Base-by-base conservation (phyloP, 2,888 invertebrate species). In the Lithosia quadra region DNA sequence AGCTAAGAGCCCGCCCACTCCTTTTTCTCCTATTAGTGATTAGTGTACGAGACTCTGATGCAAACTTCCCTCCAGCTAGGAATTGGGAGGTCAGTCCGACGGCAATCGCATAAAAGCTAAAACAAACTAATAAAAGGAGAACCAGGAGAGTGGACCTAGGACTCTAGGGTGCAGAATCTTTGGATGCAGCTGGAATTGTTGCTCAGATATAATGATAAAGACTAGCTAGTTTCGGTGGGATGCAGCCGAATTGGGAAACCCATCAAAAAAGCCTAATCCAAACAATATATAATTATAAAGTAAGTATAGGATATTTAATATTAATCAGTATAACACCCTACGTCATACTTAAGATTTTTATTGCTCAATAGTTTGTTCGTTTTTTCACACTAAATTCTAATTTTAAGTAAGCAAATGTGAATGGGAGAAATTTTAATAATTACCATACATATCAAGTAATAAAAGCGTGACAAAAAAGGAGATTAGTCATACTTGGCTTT, bases 361-460 rank as follows among this genome's bases (percentile, higher is more conserved):
- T n/a, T 49, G 49, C 49, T 49, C 0, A 49, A 49, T 18, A n/a
- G 49, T 49, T 49, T 49, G 2, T n/a, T 49, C 49, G 49, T 49
- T 49, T 49, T 49, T 49, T 49, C n/a, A n/a, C n/a, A 49, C 49
- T 49, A n/a, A n/a, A 49, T 43, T 43, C 43, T 43, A 43, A 43
- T 49, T 49, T 49, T n/a, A n/a, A 49, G 18, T 49, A 2, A 49
- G 49, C 49, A 49, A 49, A 49, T 49, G 49, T n/a, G 49, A 18
- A 49, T 49, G 49, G 49, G 49, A 49, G 49, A 49, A 49, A 49
- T 49, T 49, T 49, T 49, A 49, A 49, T 49, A 49, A 49, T 49
- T 49, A 49, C 49, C 49, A 49, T 49, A 49, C 49, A 18, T 49
- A 49, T 49, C 49, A n/a, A 49, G n/a, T 49, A 49, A 49, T 49